Evolutionary conservation across 2,888 invertebrate species (phyloP).

Genomic region (Caenorhabditis japonica): DNA sequence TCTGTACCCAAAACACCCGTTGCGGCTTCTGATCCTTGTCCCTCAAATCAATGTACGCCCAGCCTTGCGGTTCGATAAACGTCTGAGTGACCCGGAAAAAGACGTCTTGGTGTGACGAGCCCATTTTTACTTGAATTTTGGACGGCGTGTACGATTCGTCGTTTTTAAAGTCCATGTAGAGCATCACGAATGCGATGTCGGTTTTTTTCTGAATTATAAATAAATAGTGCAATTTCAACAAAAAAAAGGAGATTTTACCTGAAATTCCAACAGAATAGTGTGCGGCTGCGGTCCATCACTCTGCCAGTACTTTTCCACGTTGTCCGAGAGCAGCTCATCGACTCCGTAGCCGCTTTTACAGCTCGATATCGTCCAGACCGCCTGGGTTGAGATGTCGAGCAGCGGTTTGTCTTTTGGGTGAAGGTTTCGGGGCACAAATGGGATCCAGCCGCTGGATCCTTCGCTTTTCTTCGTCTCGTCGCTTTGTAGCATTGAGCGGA

Average conservation of each 20-base stretch:
- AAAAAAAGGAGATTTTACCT: conserved; percentile 10
- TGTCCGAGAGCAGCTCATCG: conserved; percentile 93
- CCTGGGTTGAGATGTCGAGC: conserved; percentile 90
- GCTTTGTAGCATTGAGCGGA: not conserved
- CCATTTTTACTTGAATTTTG: conserved; percentile 76
- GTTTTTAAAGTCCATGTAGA: conserved; percentile 96
- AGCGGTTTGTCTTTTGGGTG: conserved; percentile 78
- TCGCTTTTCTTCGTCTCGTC: conserved; percentile 31
- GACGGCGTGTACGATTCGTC: conserved; percentile 99
- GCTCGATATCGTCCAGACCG: conserved; percentile 97
- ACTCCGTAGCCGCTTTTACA: conserved; percentile 99
- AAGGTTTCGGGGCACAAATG: conserved; percentile 51
- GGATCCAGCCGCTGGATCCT: conserved; percentile 54
- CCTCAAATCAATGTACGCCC: conserved; percentile 65
- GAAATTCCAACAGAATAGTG: conserved; percentile 86
- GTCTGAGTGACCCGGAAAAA: conserved; percentile 10
- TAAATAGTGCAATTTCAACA: no score
- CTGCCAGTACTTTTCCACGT: conserved; percentile 98
- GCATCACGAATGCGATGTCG: conserved; percentile 89
- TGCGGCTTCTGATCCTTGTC: conserved; percentile 36
- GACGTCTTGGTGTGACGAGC: conserved; percentile 33
- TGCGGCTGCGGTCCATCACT: conserved; percentile 98
- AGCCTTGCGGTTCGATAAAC: conserved; percentile 48
- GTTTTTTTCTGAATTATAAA: conserved; percentile 81
- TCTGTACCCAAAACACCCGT: conserved; percentile 94